Evolutionary conservation across 2,888 invertebrate species (phyloP).

Genomic region (Xylota sylvarum): DNA sequence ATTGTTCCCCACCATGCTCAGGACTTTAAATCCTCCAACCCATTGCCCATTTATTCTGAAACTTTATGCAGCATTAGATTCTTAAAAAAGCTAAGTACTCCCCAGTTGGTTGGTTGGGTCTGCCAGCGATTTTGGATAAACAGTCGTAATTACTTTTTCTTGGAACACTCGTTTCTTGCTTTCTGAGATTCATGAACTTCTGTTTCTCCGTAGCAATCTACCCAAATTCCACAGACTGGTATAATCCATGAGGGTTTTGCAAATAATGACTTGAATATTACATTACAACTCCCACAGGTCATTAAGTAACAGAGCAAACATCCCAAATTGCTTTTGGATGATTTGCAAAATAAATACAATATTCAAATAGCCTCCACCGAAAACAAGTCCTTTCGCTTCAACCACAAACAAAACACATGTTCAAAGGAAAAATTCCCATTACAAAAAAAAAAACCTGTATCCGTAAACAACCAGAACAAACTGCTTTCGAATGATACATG

Average conservation of each 20-base stretch:
- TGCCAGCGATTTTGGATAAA: no score
- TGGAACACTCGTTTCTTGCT: no score
- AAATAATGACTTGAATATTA: neutral
- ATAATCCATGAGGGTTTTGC: neutral
- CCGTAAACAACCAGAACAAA: conserved; percentile 8
- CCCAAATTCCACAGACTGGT: no score
- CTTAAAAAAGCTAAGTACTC: no score
- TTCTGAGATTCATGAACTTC: no score
- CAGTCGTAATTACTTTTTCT: no score
- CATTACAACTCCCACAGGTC: neutral
- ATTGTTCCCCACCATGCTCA: no score
- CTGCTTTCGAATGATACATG: conserved; percentile 3
- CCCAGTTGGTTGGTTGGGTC: no score
- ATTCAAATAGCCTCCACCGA: neutral
- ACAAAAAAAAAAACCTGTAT: neutral
- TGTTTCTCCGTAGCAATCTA: no score
- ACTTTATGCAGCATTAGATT: no score
- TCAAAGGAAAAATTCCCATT: neutral
- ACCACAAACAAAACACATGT: neutral
- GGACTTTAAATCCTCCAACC: no score
- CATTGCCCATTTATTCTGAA: no score
- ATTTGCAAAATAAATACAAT: neutral
- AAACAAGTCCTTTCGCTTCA: neutral
- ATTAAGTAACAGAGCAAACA: neutral
- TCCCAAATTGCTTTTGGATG: neutral